A percentile compares a stretch with the other conserved stretches of the same genome.
phyloP scores from a whole-genome alignment of 2,797 vertebrate species.

The Emydoidea blandingii region DNA sequence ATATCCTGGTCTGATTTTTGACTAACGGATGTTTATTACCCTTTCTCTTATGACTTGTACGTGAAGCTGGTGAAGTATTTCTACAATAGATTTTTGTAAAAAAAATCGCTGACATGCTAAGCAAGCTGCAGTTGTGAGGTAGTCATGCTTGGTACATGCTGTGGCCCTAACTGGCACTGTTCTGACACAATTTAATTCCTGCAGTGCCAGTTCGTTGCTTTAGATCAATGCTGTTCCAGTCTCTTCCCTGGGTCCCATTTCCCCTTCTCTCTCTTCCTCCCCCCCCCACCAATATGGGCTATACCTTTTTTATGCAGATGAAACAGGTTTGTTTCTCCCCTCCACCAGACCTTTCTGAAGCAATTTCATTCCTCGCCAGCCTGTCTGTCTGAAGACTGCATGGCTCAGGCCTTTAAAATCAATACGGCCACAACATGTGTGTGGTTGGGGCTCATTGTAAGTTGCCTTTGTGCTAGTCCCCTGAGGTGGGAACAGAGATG shows the following conservation, averaged over 20 bases:
- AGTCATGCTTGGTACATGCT: background rate
- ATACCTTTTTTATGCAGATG: background rate
- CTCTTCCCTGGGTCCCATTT: background rate
- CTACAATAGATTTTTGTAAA: background rate
- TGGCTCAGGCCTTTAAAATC: background rate
- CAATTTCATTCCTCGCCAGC: background rate
- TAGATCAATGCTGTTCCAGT: background rate
- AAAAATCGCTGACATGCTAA: background rate
- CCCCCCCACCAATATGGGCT: fast-evolving
- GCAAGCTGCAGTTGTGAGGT: background rate
- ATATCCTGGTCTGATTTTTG: background rate
- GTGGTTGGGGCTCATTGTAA: background rate
- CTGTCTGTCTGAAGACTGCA: background rate
- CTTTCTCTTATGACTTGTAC: background rate
- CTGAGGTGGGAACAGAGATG: background rate
- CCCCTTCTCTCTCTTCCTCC: too few species aligned
- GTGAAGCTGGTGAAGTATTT: background rate
- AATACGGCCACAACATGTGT: background rate
- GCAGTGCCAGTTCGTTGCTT: background rate
- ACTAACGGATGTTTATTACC: background rate
- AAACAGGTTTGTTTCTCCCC: fast-evolving
- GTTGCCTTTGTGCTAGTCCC: background rate
- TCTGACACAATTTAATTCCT: background rate
- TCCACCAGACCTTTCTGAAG: background rate
- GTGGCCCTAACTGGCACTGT: background rate